Base-by-base conservation (phyloP, 1,140 invertebrate species). In the Luehdorfia chinensis region DNA sequence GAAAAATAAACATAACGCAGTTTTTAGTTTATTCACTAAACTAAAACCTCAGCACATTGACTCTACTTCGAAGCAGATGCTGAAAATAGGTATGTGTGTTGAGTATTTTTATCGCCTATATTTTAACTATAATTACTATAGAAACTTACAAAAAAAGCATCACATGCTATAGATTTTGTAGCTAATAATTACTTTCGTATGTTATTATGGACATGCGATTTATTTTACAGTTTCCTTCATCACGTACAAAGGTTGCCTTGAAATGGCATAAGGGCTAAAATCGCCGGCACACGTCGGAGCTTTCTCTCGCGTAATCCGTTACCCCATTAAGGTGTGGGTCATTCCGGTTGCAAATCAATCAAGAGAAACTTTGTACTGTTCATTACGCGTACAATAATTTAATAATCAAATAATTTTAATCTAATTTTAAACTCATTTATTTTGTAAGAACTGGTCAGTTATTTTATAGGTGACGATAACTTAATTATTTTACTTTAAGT, bases 291-390 rank as follows among this genome's bases (percentile, higher is more conserved):
- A 43, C 39, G 39, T 43, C 25, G 18, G 12, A 28, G 39, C 23
- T 43, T 16, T 43, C 39, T 28, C 37, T 43, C 23, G 16, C 27
- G 39, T 43, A 43, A 43, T 43, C 39, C 39, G 15, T 43, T 43
- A 30, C 14, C 36, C 31, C 15, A 43, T 43, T 43, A 43, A 30
- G 39, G 39, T 30, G 25, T 25, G 39, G 27, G 27, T 43, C 39
- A 30, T 30, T 43, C 25, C 30, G 8, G 14, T 43, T 43, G 15
- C 39, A 14, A 43, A 43, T 43, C 27, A 43, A 43, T 30, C 39
- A 43, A 43, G 13, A 15, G 25, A 18, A 43, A 43, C 8, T 16
- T 30, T 28, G 27, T 13, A 12, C 6, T 27, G 14, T n/a, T 43
- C 25, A 12, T 30, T 43, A 43, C 14, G 4, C 23, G 12, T 15